Percentiles rank a stretch among this genome's conserved stretches.
Evolutionary conservation across 2,113 vertebrate genomes (phyloP).

Genomic region (Rafetus swinhoei): DNA sequence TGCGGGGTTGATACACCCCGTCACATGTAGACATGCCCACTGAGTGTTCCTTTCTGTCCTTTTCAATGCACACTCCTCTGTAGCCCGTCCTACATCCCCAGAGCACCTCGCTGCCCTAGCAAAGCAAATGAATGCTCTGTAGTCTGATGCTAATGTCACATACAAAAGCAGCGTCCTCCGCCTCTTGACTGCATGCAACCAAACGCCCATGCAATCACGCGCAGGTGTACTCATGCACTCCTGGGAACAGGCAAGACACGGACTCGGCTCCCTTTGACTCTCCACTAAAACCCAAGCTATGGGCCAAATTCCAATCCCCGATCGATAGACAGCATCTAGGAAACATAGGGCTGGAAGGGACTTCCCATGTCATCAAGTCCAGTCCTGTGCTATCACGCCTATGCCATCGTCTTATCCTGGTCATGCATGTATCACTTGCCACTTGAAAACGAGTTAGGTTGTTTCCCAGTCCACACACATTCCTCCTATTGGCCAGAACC

Average conservation of each 20-base stretch:
- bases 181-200: neutral
- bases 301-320: neutral
- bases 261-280: neutral
- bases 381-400: neutral
- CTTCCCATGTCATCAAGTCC: neutral
- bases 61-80: neutral
- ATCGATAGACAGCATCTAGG: neutral
- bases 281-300: accelerated
- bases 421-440: neutral
- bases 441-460: neutral
- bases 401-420: neutral
- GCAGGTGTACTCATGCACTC: neutral
- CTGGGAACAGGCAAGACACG: neutral
- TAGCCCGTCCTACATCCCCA: neutral
- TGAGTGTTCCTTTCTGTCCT: neutral
- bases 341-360: neutral
- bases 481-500: neutral
- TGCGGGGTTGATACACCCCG: no score
- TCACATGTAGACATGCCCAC: neutral
- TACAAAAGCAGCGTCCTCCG: neutral
- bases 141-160: neutral
- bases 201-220: neutral
- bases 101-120: neutral
- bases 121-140: neutral
- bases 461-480: neutral